Base-by-base conservation (phyloP, 1,140 invertebrate genomes). In the Latrodectus geometricus region DNA sequence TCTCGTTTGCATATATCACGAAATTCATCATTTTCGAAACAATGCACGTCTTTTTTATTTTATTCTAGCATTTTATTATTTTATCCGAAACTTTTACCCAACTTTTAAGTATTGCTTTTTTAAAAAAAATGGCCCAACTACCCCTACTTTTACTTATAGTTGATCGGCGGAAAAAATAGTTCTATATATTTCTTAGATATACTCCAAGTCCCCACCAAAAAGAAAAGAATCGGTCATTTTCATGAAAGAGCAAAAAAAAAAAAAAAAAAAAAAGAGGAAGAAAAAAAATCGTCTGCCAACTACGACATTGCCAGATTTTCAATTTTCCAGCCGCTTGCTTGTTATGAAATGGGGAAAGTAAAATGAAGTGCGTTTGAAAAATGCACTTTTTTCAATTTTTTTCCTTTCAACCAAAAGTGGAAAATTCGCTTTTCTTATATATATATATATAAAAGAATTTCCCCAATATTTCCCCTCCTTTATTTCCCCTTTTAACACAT, bases 301-400 rank as follows among this genome's bases (percentile, higher is more conserved):
- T 54, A 72, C n/a, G 74, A 8, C 82, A 21, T 56, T 69, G 82
- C 73, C 65, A 75, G 65, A 77, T 68, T 77, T 85, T 85, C 82
- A 85, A 85, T 85, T 85, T 85, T 85, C 82, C 82, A 65, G 35
- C 50, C 73, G 21, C 66, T 52, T 54, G 61, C 80, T 54, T 74
- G 80, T 83, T 83, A 81, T 81, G 69, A 81, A 81, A 23, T 72
- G 72, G 72, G 20, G 66, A 85, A 70, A 85, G 66, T 69, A 77
- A 70, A 85, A 85, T 77, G 82, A 85, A 69, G 65, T 85, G 82
- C 35, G 69, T 85, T 74, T 77, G 73, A 77, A 69, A 35, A 77
- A 70, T 80, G 48, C 78, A 21, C 21, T 35, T 80, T 35, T 68
- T 80, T 15, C 20, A 9, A n/a, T 21, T 17, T 49, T 17, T n/a